phyloP scores from a whole-genome alignment of 1,140 invertebrate genomes.

The Battus philenor region DNA sequence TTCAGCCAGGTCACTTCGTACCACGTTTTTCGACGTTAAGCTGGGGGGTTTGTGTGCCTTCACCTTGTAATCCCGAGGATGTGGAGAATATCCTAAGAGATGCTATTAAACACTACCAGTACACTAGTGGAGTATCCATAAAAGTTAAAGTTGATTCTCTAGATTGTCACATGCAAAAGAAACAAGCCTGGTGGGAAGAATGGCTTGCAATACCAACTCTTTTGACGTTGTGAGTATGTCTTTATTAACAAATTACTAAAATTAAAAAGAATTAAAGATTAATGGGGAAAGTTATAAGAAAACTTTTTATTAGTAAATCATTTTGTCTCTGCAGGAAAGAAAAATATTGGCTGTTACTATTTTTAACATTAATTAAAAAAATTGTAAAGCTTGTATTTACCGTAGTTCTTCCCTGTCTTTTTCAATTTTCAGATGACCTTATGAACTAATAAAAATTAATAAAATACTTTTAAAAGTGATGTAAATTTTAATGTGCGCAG shows the following conservation, averaged over 20 bases:
- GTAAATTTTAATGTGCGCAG: constrained; percentile 38
- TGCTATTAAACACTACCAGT: constrained; percentile 77
- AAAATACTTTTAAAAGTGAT: no score
- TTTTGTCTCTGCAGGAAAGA: no score
- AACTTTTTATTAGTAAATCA: no score
- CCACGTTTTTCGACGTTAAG: constrained; percentile 81
- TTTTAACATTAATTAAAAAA: no score
- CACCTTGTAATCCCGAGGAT: constrained; percentile 77
- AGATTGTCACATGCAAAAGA: constrained; percentile 77
- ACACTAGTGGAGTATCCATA: constrained; percentile 76
- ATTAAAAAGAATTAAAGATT: no score
- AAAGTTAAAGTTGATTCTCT: constrained; percentile 76
- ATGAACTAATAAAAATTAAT: no score
- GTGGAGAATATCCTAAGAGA: constrained; percentile 76
- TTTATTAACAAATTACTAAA: no score
- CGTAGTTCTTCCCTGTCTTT: no score
- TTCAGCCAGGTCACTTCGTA: constrained; percentile 82
- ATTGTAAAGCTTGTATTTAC: no score
- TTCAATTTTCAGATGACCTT: no score
- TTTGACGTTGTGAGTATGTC: constrained; percentile 70
- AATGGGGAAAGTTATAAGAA: no score
- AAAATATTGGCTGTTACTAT: no score
- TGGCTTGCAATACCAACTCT: constrained; percentile 66
- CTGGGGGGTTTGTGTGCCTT: constrained; percentile 82
- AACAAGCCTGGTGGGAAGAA: constrained; percentile 55